Evolutionary conservation across 2,888 invertebrate species (phyloP).

Genomic region (Prenolepis imparis): DNA sequence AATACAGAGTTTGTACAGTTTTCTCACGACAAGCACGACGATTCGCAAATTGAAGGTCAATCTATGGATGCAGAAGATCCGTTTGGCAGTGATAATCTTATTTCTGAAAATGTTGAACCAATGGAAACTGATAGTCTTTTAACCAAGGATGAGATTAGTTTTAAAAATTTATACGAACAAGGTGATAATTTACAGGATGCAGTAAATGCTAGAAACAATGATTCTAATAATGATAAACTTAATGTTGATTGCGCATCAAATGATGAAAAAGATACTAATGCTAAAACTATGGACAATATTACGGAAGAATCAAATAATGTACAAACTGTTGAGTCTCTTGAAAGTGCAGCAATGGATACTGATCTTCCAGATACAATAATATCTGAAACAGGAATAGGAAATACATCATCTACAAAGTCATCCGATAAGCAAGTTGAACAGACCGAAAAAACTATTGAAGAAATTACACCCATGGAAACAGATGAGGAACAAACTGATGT

Average conservation of each 20-base stretch:
- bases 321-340: background rate
- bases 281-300: conserved; percentile 32
- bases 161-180: conserved; percentile 88
- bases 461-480: conserved; percentile 68
- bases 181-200: conserved; percentile 83
- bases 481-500: conserved; percentile 77
- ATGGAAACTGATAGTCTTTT: conserved; percentile 77
- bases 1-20: conserved; percentile 85
- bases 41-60: conserved; percentile 81
- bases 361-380: background rate
- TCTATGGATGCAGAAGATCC: conserved; percentile 84
- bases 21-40: conserved; percentile 82
- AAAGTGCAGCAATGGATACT: background rate
- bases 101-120: conserved; percentile 77
- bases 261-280: background rate
- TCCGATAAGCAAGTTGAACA: conserved; percentile 41
- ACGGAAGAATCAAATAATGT: background rate
- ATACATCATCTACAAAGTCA: conserved; percentile 9
- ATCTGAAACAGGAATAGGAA: background rate
- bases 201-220: conserved; percentile 71
- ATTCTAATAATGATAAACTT: conserved; percentile 36
- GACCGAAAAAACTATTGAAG: conserved; percentile 59
- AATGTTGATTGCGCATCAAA: background rate
- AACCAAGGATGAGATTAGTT: conserved; percentile 86
- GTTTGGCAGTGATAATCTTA: conserved; percentile 82